phyloP scores from a whole-genome alignment of 2,113 vertebrate genomes.

The Rallus limicola region DNA sequence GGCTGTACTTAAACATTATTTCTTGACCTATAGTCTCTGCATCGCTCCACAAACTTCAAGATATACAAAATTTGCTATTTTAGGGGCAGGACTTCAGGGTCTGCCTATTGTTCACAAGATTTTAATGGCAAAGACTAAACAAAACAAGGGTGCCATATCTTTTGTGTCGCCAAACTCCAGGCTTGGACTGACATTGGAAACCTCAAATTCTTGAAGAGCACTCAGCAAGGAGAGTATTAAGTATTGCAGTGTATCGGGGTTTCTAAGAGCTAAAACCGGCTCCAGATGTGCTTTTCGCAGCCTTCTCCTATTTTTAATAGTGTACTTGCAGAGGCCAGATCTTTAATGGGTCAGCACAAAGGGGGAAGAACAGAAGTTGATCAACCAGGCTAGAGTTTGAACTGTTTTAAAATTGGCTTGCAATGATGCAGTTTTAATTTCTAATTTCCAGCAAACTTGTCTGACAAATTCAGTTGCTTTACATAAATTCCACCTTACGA shows the following conservation, averaged over 20 bases:
- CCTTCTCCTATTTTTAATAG: background rate
- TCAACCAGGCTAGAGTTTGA: background rate
- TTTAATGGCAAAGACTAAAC: background rate
- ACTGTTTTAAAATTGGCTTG: background rate
- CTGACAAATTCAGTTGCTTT: constrained; percentile 1
- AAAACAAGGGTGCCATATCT: background rate
- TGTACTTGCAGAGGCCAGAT: background rate
- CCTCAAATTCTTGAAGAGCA: background rate
- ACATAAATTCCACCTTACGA: background rate
- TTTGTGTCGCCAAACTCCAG: background rate
- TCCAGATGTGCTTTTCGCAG: background rate
- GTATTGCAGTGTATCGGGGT: background rate
- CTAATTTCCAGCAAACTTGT: background rate
- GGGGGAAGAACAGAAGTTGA: background rate
- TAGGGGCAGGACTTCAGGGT: background rate
- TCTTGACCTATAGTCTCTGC: background rate
- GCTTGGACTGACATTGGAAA: background rate
- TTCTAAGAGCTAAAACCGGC: background rate
- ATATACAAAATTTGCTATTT: background rate
- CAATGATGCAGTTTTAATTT: background rate
- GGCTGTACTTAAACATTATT: background rate
- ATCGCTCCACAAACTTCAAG: background rate
- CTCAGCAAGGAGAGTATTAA: background rate
- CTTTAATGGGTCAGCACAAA: background rate
- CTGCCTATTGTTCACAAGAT: background rate